These are phyloP conservation scores for Neelides sp. DNA, from an alignment of 1,140 invertebrate species.

Conservation along the genomic window DNA sequence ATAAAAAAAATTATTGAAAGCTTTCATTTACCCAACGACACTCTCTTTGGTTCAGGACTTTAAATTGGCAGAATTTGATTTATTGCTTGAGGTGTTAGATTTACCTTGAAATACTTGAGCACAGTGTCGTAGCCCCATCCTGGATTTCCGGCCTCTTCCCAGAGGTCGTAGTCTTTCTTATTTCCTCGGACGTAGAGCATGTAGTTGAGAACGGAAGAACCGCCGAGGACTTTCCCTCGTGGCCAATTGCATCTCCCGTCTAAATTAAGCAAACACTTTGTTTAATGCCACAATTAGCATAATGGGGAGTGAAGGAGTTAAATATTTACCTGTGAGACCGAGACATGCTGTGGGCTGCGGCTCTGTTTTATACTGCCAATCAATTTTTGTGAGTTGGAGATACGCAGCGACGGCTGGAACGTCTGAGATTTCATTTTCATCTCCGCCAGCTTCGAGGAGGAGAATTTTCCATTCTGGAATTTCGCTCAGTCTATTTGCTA, in stretches of 20 bases:
- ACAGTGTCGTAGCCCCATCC: conserved; percentile 83
- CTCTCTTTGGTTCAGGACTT: conserved; percentile 34
- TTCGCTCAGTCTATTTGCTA: conserved; percentile 67
- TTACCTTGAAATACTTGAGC: conserved; percentile 68
- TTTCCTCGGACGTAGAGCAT: conserved; percentile 95
- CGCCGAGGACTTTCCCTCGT: conserved; percentile 63
- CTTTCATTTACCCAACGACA: conserved; percentile 4
- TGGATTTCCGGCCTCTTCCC: conserved; percentile 77
- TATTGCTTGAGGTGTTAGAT: too few relatives aligned
- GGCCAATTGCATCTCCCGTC: conserved; percentile 68
- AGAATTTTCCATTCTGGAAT: conserved; percentile 69
- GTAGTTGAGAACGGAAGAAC: conserved; percentile 81
- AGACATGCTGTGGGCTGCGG: conserved; percentile 68
- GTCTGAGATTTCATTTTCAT: conserved; percentile 79
- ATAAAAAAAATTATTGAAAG: conserved; percentile 50
- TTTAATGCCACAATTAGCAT: background rate
- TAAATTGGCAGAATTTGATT: too few relatives aligned
- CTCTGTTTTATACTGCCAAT: conserved; percentile 87
- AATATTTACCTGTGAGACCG: conserved; percentile 43
- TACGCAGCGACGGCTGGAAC: conserved; percentile 76
- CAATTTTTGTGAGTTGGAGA: conserved; percentile 69
- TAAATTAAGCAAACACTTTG: background rate
- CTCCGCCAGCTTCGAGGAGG: conserved; percentile 75
- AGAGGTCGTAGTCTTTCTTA: conserved; percentile 80
- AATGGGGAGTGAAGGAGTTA: background rate